phyloP scores from a whole-genome alignment of 2,113 vertebrate genomes.

The Recurvirostra avosetta region DNA sequence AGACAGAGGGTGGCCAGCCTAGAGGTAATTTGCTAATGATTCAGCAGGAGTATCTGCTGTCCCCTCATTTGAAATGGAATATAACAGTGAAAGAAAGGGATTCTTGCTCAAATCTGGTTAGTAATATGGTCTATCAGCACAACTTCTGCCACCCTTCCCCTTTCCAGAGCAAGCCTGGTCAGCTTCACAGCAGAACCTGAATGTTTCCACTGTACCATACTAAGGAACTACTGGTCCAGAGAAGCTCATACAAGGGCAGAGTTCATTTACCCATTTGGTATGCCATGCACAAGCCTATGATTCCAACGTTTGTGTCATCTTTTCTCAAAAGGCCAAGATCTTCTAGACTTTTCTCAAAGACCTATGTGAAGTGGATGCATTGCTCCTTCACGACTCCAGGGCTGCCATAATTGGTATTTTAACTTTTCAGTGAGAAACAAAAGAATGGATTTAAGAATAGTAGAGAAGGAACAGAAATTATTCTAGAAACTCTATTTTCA shows the following conservation, averaged over 20 bases:
- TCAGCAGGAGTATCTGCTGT: background rate
- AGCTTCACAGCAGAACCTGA: background rate
- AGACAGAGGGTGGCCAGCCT: background rate
- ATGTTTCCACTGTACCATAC: background rate
- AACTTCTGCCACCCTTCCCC: background rate
- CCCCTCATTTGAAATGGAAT: background rate
- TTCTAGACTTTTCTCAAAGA: background rate
- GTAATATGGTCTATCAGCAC: background rate
- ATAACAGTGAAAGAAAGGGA: background rate
- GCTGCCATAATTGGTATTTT: background rate
- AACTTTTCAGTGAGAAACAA: background rate
- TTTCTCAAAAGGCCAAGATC: background rate
- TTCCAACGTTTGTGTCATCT: background rate
- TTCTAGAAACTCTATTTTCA: background rate
- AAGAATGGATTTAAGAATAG: background rate
- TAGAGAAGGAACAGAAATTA: background rate
- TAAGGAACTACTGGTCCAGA: background rate
- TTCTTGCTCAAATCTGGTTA: background rate
- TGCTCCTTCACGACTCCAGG: background rate
- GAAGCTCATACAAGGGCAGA: background rate
- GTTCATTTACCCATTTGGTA: background rate
- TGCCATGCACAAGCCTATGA: background rate
- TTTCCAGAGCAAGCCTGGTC: background rate
- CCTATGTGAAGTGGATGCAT: background rate
- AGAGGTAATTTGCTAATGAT: background rate